Conservation (phyloP, 2,888 invertebrate species). For the Heliconius hortense region DNA sequence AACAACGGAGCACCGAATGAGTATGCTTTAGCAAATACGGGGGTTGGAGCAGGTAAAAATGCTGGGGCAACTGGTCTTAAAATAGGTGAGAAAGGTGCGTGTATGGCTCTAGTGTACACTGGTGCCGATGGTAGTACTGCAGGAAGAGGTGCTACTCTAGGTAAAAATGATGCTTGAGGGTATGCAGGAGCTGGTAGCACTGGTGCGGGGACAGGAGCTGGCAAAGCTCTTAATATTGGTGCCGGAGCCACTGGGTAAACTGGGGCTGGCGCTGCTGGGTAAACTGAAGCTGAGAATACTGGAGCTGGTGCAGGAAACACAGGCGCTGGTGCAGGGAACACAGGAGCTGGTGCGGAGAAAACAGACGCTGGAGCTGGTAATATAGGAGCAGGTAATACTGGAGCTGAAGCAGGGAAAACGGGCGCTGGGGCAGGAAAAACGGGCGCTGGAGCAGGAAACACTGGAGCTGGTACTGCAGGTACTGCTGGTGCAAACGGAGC, state of each 20-base stretch:
- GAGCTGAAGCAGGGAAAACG: constrained; percentile 55
- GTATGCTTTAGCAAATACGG: constrained; percentile 44
- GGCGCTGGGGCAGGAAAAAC: constrained; percentile 40
- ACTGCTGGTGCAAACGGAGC: constrained; percentile 47
- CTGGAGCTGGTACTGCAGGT: constrained; percentile 49
- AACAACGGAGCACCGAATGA: constrained; percentile 47
- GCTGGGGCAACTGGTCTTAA: constrained; percentile 49
- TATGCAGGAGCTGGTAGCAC: constrained; percentile 37
- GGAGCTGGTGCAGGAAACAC: constrained; percentile 41
- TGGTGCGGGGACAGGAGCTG: constrained; percentile 39
- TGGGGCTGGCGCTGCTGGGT: constrained; percentile 42
- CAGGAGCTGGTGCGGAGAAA: constrained; percentile 43
- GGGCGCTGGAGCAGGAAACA: constrained; percentile 46
- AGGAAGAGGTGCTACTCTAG: constrained; percentile 41
- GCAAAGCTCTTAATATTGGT: not conserved
- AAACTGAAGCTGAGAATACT: constrained; percentile 42
- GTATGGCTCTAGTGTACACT: constrained; percentile 45
- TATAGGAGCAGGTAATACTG: constrained; percentile 50
- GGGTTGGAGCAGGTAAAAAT: constrained; percentile 48
- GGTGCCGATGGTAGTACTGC: constrained; percentile 42
- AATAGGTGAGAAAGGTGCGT: constrained; percentile 57
- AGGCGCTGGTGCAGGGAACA: constrained; percentile 35
- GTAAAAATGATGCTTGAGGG: constrained; percentile 32
- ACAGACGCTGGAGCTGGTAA: constrained; percentile 45
- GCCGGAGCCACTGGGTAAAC: constrained; percentile 13